Conservation (phyloP, 1,140 invertebrate genomes). For the Pseudomyrmex gracilis region DNA sequence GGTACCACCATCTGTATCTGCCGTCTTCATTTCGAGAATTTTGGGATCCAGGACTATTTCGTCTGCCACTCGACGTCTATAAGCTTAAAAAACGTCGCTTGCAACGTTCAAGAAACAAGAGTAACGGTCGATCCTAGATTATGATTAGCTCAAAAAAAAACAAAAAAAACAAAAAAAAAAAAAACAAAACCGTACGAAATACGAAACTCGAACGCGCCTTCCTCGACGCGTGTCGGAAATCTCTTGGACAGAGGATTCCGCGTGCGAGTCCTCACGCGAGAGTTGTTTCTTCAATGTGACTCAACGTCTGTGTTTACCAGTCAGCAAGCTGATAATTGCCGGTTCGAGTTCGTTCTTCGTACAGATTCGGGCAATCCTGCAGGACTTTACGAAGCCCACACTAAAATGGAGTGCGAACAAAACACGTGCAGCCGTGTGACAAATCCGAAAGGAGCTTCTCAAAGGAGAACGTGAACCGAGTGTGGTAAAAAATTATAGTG, state of each 20-base stretch:
- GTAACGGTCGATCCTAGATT: slow-evolving; percentile 51
- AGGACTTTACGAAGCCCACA: slow-evolving; percentile 56
- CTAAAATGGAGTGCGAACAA: slow-evolving; percentile 28
- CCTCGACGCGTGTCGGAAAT: slow-evolving; percentile 46
- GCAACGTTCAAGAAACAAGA: slow-evolving; percentile 71
- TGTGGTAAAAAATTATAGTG: slow-evolving; percentile 51
- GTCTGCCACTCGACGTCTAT: slow-evolving; percentile 63
- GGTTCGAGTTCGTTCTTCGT: slow-evolving; percentile 71
- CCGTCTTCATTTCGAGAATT: slow-evolving; percentile 62
- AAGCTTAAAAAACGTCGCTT: slow-evolving; percentile 73
- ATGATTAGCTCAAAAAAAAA: slow-evolving; percentile 60
- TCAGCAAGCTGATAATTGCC: slow-evolving; percentile 45
- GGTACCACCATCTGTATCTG: slow-evolving; percentile 60
- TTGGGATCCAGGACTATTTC: slow-evolving; percentile 69
- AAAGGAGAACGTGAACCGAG: slow-evolving; percentile 51
- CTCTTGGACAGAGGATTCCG: slow-evolving; percentile 13
- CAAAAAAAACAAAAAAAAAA: too few species aligned
- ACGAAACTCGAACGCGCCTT: slow-evolving; percentile 41
- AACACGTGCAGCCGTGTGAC: slow-evolving; percentile 52
- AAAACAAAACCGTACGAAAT: slow-evolving; percentile 45
- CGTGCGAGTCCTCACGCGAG: slow-evolving; percentile 8
- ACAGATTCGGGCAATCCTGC: slow-evolving; percentile 63
- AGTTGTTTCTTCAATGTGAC: slow-evolving; percentile 21
- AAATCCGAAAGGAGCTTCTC: slow-evolving; percentile 22
- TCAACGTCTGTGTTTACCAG: slow-evolving; percentile 45